Evolutionary conservation across 2,113 vertebrate species (phyloP).

Genomic region (Shinisaurus crocodilurus): DNA sequence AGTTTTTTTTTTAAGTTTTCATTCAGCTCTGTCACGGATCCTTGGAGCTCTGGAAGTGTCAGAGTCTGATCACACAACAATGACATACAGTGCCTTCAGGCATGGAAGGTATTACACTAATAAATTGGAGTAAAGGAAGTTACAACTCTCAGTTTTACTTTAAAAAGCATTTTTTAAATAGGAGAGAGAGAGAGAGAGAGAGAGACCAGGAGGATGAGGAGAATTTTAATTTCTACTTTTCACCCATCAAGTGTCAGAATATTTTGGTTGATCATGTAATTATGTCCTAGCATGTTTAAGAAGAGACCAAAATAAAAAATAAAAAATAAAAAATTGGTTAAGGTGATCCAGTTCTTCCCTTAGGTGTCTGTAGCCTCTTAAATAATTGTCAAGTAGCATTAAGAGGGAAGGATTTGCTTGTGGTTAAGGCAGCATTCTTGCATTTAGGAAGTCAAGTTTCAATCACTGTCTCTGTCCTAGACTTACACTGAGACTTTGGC

Average conservation of each 20-base stretch:
- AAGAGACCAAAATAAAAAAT: too few species aligned
- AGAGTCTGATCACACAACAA: slow-evolving; percentile 73
- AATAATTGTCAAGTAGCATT: slow-evolving; percentile 23
- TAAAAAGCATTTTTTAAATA: slow-evolving; percentile 23
- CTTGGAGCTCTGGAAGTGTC: slow-evolving; percentile 74
- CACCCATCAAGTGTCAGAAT: slow-evolving; percentile 41
- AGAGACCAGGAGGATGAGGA: slow-evolving; percentile 53
- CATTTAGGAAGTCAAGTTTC: not conserved
- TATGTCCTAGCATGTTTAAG: slow-evolving; percentile 25
- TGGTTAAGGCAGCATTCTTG: slow-evolving; percentile 20
- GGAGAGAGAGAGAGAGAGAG: slow-evolving; percentile 17
- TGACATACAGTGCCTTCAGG: slow-evolving; percentile 72
- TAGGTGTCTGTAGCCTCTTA: not conserved
- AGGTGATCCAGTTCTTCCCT: slow-evolving; percentile 9
- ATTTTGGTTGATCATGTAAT: slow-evolving; percentile 43
- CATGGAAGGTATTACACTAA: slow-evolving; percentile 67
- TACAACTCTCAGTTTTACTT: slow-evolving; percentile 60
- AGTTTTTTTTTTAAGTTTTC: slow-evolving; percentile 69
- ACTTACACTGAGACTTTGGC: rapidly evolving
- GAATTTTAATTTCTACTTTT: slow-evolving; percentile 49
- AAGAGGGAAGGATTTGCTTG: not conserved
- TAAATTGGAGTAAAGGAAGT: slow-evolving; percentile 69
- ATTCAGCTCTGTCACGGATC: slow-evolving; percentile 81
- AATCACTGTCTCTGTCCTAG: not conserved
- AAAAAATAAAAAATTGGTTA: not conserved